These are phyloP conservation scores for Lutraria lutraria DNA, from an alignment of 2,888 invertebrate genomes.

Conservation along the genomic window DNA sequence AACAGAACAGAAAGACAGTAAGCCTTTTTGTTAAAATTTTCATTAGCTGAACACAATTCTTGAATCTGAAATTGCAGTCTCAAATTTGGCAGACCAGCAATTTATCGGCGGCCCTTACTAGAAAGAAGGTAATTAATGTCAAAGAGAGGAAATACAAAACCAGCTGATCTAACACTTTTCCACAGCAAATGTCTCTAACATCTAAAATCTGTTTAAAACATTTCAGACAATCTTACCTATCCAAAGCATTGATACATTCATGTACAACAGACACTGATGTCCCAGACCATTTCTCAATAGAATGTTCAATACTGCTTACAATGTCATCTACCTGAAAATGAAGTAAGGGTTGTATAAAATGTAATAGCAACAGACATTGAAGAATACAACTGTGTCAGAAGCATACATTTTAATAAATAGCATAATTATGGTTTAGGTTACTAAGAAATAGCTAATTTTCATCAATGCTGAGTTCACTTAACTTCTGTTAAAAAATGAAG, in stretches of 20 bases:
- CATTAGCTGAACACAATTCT: no score
- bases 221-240: constrained; percentile 75
- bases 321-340: constrained; percentile 64
- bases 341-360: not conserved
- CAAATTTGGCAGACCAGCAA: no score
- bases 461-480: not conserved
- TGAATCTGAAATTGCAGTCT: no score
- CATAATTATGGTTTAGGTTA: not conserved
- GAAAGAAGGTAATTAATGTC: no score
- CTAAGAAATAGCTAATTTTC: not conserved
- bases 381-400: not conserved
- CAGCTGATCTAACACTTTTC: not conserved
- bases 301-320: constrained; percentile 72
- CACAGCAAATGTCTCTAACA: not conserved
- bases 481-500: not conserved
- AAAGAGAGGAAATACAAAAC: no score
- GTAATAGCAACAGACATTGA: not conserved
- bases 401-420: not conserved
- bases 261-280: constrained; percentile 79
- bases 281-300: constrained; percentile 77
- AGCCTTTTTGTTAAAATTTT: not conserved
- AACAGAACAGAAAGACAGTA: not conserved
- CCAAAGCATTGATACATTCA: constrained; percentile 80
- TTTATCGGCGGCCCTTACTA: no score
- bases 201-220: not conserved